These are phyloP conservation scores for Callyntrura sp. DNA, from an alignment of 2,888 invertebrate genomes.

Conservation along the genomic window DNA sequence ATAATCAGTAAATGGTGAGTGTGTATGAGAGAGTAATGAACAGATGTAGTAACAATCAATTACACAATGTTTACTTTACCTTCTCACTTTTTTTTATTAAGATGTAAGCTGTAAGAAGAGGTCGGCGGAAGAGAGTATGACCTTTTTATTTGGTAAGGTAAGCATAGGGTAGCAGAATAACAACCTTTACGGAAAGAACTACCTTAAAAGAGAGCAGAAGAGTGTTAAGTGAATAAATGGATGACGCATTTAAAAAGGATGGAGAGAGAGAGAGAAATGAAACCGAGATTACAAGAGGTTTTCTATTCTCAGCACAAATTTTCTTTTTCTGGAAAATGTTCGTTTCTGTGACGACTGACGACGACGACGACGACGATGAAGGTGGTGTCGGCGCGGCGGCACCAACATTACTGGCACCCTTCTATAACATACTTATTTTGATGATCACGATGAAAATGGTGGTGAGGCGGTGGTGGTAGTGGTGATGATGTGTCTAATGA, in stretches of 20 bases:
- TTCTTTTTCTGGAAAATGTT: neutral
- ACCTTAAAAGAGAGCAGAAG: neutral
- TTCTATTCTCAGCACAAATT: neutral
- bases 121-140: neutral
- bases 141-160: constrained; percentile 25
- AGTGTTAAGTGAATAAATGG: constrained; percentile 38
- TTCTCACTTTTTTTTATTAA: constrained; percentile 38
- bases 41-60: constrained; percentile 48
- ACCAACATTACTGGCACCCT: constrained; percentile 1
- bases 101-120: neutral
- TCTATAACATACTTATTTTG: neutral
- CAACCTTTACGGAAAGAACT: neutral
- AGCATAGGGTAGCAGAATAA: constrained; percentile 11
- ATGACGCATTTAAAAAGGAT: neutral
- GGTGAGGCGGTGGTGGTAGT: neutral
- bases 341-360: constrained; percentile 1
- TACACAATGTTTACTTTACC: constrained; percentile 48
- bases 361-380: neutral
- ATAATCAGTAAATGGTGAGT: too few species aligned
- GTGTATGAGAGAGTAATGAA: constrained; percentile 12
- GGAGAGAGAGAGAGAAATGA: neutral
- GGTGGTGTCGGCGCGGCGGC: constrained; percentile 3
- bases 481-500: neutral
- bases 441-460: neutral
- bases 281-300: constrained; percentile 40